Base-by-base conservation (phyloP, 2,797 vertebrate species). In the Lagocephalus sceleratus region DNA sequence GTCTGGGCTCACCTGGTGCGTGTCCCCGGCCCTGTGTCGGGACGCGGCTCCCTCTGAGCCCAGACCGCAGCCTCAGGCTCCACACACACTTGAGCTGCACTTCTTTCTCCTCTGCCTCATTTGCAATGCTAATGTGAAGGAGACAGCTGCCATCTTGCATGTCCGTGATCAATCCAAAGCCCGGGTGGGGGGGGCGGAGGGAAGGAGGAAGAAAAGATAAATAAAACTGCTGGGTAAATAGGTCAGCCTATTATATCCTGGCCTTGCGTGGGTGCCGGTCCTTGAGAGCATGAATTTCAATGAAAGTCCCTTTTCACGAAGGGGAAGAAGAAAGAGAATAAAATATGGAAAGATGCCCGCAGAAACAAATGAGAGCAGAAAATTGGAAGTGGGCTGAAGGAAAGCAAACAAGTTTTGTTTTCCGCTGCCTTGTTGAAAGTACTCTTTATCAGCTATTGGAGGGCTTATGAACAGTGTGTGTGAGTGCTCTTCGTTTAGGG, bases 111-210 rank as follows among this genome's bases (percentile, higher is more conserved):
- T 64, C 72, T n/a, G 2, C 51, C 73, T 86, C 65, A 90, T 92
- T 90, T 91, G 87, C 87, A 91, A 85, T 91, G 86, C 88, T 87
- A 90, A 91, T 90, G 63, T 60, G 4, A 68, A 64, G 77, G 81
- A 83, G 88, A 85, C 90, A 91, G 87, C 89, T 91, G 90, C 86
- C 86, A 79, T 86, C 83, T 82, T 60, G 53, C 67, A 61, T 60
- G 47, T 75, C 82, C 67, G 67, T 76, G 75, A 81, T 85, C 80
- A 84, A 63, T 78, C 80, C 70, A 71, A 75, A 79, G 69, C 77
- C 43, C 32, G 66, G 42, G 35, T n/a, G 32, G 25, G 20, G 35
- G 21, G 2, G 12, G 29, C 8, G 12, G 2, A 48, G 15, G 6
- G 17, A 19, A 2, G 45, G 42, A 47, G 17, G 23, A 49, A 67